These are phyloP conservation scores for Nomada flava DNA, from an alignment of 2,888 invertebrate genomes.

Conservation along the genomic window DNA sequence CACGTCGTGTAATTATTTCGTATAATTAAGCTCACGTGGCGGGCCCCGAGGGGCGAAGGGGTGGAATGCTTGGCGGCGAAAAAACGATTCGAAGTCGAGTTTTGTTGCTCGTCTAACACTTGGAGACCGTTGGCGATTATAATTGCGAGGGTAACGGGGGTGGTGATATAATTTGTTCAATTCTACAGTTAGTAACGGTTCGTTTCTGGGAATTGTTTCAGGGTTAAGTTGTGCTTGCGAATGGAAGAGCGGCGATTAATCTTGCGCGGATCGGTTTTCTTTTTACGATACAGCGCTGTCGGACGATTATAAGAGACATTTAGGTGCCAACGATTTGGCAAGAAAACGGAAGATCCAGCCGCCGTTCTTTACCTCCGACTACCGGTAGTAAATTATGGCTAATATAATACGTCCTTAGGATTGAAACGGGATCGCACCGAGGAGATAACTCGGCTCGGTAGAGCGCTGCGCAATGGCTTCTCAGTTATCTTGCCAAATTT, in stretches of 20 bases:
- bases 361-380: constrained; percentile 26
- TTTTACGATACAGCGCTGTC: background rate
- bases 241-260: background rate
- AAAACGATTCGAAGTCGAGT: constrained; percentile 3
- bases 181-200: too few species aligned
- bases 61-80: background rate
- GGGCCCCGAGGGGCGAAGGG: constrained; percentile 17
- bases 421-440: constrained; percentile 40
- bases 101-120: background rate
- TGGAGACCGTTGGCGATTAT: background rate
- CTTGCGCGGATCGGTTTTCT: background rate
- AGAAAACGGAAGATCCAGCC: constrained; percentile 4
- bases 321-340: constrained; percentile 42
- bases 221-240: background rate
- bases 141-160: constrained; percentile 7
- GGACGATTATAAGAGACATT: constrained; percentile 20
- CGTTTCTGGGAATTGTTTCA: too few species aligned
- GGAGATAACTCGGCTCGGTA: constrained; percentile 38
- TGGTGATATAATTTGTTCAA: background rate
- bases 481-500: constrained; percentile 39
- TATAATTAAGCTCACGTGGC: constrained; percentile 75
- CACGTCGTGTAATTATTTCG: constrained; percentile 76
- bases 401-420: constrained; percentile 40
- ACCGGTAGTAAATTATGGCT: constrained; percentile 29
- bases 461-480: constrained; percentile 19